Evolutionary conservation across 2,797 vertebrate genomes (phyloP).

Genomic region (Thripadectes ignobilis): DNA sequence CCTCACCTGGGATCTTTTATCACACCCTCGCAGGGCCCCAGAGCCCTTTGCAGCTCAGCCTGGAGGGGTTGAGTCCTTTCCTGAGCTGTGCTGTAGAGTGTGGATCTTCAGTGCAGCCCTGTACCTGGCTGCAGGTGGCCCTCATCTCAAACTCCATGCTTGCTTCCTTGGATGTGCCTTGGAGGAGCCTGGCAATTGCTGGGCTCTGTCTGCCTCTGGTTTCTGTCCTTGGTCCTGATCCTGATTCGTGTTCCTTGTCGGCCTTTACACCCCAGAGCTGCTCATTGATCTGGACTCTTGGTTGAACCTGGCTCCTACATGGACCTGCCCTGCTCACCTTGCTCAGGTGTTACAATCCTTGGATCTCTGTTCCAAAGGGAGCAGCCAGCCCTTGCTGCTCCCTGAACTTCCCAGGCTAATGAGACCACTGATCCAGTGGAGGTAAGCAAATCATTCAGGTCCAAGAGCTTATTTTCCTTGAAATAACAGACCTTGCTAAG

Average conservation of each 20-base stretch:
- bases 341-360: rapidly evolving
- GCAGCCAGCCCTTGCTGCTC: not conserved
- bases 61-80: rapidly evolving
- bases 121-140: not conserved
- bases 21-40: not conserved
- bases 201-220: not conserved
- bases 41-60: not conserved
- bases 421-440: rapidly evolving
- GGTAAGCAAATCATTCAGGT: not conserved
- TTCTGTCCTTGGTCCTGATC: rapidly evolving
- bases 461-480: not conserved
- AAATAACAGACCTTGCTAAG: not conserved
- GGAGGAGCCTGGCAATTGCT: rapidly evolving
- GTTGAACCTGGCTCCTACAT: not conserved
- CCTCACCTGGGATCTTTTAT: not conserved
- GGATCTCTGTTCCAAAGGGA: not conserved
- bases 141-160: not conserved
- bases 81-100: not conserved
- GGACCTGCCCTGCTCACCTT: not conserved
- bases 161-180: not conserved
- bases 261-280: rapidly evolving
- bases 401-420: rapidly evolving
- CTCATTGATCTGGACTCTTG: not conserved
- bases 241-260: rapidly evolving
- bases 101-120: not conserved